phyloP scores from a whole-genome alignment of 2,797 vertebrate genomes.

The Malurus splendens region DNA sequence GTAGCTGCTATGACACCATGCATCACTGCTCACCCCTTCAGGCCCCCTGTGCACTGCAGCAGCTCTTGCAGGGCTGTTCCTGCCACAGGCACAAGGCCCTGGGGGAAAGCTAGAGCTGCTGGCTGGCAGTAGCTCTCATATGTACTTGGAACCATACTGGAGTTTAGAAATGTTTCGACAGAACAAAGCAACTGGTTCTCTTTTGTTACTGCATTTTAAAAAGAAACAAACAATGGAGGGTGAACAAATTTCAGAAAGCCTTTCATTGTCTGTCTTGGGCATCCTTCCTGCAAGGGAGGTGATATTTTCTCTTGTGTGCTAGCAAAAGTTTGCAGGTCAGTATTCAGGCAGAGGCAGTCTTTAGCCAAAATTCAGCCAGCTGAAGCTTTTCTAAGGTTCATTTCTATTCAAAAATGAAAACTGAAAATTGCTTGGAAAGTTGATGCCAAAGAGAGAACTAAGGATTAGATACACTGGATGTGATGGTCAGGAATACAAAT shows the following conservation, averaged over 20 bases:
- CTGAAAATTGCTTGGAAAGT: neutral
- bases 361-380: neutral
- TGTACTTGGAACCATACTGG: neutral
- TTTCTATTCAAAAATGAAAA: neutral
- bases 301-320: neutral
- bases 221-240: accelerated
- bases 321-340: neutral
- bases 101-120: neutral
- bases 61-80: neutral
- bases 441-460: neutral
- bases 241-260: neutral
- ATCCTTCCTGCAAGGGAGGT: neutral
- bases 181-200: neutral
- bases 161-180: neutral
- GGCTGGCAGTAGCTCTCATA: neutral
- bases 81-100: neutral
- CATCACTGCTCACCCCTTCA: neutral
- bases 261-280: neutral
- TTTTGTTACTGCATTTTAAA: neutral
- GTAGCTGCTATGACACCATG: neutral
- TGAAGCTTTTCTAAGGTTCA: neutral
- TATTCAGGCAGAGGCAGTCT: neutral
- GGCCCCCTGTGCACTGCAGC: accelerated
- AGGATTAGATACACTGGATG: neutral
- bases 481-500: neutral